Conservation (phyloP, 64 coral and sea anemone species). For the Actinia equina region DNA sequence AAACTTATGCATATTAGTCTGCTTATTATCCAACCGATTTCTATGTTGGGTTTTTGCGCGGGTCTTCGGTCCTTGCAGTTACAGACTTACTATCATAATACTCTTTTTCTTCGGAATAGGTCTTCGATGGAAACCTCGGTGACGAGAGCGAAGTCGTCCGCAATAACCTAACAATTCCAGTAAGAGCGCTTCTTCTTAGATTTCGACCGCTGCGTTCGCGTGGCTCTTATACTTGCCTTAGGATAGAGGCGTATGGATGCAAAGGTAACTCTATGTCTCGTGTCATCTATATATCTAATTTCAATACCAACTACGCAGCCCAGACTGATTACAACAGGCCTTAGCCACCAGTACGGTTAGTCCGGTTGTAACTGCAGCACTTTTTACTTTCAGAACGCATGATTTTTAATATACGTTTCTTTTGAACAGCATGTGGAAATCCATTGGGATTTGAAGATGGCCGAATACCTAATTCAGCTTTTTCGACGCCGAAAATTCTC, state of each 20-base stretch:
- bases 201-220: background rate
- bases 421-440: background rate
- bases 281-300: no score
- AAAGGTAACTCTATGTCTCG: constrained; percentile 10
- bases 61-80: no score
- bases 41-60: no score
- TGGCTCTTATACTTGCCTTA: constrained; percentile 25
- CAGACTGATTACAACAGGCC: no score
- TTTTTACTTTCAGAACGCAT: no score
- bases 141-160: background rate
- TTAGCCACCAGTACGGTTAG: no score
- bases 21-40: no score
- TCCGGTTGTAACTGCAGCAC: no score
- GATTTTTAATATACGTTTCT: background rate
- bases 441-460: constrained; percentile 1
- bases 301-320: no score
- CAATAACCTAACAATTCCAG: background rate
- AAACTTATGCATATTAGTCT: no score
- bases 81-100: no score
- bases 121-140: background rate
- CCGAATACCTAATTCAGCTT: background rate
- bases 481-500: background rate
- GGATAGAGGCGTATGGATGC: constrained; percentile 65
- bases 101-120: background rate
- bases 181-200: background rate